Base-by-base conservation (phyloP, 1,140 invertebrate species). In the Atta colombica region DNA sequence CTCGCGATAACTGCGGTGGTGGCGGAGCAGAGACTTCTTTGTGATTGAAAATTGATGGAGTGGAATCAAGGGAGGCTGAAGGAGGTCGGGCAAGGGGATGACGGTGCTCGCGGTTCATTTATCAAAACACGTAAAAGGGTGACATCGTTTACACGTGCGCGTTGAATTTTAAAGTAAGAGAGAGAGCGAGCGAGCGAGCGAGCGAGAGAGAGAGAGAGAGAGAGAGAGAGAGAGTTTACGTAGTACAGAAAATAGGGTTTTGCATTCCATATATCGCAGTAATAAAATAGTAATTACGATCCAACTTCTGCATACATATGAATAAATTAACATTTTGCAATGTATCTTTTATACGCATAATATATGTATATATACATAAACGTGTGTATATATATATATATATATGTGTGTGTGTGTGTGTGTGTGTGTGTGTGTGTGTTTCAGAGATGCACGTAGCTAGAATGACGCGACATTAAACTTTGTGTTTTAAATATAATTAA, bases 31-130 rank as follows among this genome's bases (percentile, higher is more conserved):
- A 88, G 91, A 89, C 81, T 90, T 90, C 90, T 92, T 93, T 92
- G 92, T 94, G 93, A 94, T 94, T 94, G 94, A 94, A 94, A 94
- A 94, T 94, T 94, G 94, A 94, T 94, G 94, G 93, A 94, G 91
- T 93, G 94, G 92, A 94, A 94, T 94, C 90, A 87, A 88, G 86
- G 80, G 90, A 45, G 71, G 88, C 85, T 87, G 87, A 91, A 87
- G 72, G 85, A 88, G 90, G 89, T 80, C 72, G 85, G 77, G 77
- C 55, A 80, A 88, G 85, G 90, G 88, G 87, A 89, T 72, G 90
- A 86, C 71, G 68, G 66, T 53, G 87, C 92, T 92, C 87, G 91
- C 88, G 89, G 85, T 89, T 92, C 92, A 93, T 93, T 93, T 93
- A 92, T 92, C 91, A 93, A 92, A 93, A 93, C 88, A 89, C 88